Evolutionary conservation across 2,113 vertebrate genomes (phyloP).

Genomic region (Pelecanus crispus): DNA sequence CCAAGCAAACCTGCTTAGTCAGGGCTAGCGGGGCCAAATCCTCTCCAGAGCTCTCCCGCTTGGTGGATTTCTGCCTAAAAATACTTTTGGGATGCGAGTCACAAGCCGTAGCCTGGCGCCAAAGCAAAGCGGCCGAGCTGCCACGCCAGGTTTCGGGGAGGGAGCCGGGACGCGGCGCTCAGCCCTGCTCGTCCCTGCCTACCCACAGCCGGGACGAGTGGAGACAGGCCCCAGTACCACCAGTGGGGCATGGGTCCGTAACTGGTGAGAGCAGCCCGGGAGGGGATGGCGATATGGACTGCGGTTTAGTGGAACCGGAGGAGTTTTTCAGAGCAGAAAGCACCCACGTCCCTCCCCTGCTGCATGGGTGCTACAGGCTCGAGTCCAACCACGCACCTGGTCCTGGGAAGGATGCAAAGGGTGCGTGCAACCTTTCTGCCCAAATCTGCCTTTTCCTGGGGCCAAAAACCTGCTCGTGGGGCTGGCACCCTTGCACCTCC

Average conservation of each 20-base stretch:
- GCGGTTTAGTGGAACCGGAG: neutral
- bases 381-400: no score
- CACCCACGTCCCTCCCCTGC: neutral
- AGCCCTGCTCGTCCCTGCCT: neutral
- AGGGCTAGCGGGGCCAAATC: neutral
- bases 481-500: neutral
- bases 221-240: neutral
- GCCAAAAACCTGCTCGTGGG: neutral
- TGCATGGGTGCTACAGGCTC: neutral
- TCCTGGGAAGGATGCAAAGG: neutral
- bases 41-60: neutral
- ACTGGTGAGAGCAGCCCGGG: neutral
- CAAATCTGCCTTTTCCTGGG: neutral
- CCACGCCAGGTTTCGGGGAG: neutral
- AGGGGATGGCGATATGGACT: rapidly evolving
- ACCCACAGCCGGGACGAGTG: neutral
- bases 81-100: neutral
- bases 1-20: conserved; percentile 23
- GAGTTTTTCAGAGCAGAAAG: neutral
- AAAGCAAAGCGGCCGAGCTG: neutral
- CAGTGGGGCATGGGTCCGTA: neutral
- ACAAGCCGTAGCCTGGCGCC: neutral
- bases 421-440: neutral
- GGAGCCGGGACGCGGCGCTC: neutral
- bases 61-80: conserved; percentile 22